Conservation (phyloP, 2,797 vertebrate species). For the Hypotaenidia okinawae region DNA sequence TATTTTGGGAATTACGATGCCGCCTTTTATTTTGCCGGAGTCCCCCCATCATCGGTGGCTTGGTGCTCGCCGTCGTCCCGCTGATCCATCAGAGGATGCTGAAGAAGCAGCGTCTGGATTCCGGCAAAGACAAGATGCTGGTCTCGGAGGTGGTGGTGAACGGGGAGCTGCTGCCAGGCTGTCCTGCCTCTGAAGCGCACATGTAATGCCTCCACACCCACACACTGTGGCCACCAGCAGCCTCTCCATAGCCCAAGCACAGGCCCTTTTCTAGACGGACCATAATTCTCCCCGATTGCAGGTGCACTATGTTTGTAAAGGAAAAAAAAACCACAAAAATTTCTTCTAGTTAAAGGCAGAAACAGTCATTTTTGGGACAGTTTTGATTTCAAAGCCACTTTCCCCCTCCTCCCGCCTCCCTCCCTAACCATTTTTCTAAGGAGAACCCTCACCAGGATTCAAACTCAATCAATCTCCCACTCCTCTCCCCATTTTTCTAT, state of each 20-base stretch:
- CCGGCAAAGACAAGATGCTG: constrained; percentile 89
- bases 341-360: constrained; percentile 55
- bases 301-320: constrained; percentile 41
- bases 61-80: constrained; percentile 94
- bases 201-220: constrained; percentile 76
- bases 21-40: constrained; percentile 94
- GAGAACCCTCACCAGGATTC: constrained; percentile 39
- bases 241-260: constrained; percentile 58
- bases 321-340: neutral
- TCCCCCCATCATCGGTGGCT: constrained; percentile 92
- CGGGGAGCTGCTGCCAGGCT: constrained; percentile 92
- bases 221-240: constrained; percentile 70
- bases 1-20: constrained; percentile 88
- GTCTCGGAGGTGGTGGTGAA: constrained; percentile 83
- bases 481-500: neutral
- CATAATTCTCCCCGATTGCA: neutral
- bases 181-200: constrained; percentile 88
- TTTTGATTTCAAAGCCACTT: constrained; percentile 3
- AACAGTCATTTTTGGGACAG: neutral
- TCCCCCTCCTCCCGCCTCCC: no score
- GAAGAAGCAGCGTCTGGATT: constrained; percentile 80
- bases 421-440: constrained; percentile 25
- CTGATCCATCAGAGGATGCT: constrained; percentile 85
- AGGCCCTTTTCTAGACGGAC: constrained; percentile 28
- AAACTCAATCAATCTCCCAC: neutral